A percentile compares a stretch with the other conserved stretches of the same genome.
These are phyloP conservation scores for Caracal caracal DNA, from an alignment of 2,113 vertebrate genomes.

Conservation along the genomic window DNA sequence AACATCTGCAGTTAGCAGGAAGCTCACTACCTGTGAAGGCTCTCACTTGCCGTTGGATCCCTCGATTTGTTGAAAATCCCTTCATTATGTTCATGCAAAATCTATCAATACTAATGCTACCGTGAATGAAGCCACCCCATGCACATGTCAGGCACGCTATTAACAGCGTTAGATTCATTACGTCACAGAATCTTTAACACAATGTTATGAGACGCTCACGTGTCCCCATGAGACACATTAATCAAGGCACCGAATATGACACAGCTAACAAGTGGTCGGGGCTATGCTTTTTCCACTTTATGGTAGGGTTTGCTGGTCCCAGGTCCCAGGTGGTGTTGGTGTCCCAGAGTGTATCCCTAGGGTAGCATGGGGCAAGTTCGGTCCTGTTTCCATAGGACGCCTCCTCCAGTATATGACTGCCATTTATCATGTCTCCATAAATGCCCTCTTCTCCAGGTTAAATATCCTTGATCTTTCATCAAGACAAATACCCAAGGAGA, in stretches of 20 bases:
- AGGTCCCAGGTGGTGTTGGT: neutral
- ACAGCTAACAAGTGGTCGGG: neutral
- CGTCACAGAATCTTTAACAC: neutral
- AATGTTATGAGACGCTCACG: neutral
- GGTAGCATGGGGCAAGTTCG: neutral
- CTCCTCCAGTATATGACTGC: neutral
- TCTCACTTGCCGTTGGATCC: neutral
- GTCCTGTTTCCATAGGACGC: neutral
- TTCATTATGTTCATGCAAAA: neutral
- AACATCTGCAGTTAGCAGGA: neutral
- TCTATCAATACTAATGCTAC: neutral
- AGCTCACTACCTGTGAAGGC: neutral
- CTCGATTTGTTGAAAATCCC: neutral
- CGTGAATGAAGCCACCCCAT: neutral
- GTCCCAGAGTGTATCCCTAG: neutral
- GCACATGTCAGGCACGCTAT: fast-evolving
- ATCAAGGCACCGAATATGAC: neutral
- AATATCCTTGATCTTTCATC: neutral
- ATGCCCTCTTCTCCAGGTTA: neutral
- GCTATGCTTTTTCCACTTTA: neutral
- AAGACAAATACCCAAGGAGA: neutral
- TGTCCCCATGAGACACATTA: neutral
- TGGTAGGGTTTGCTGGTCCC: neutral
- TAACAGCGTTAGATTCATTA: neutral
- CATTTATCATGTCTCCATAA: neutral